Conservation (phyloP, 2,888 invertebrate species). For the Folsomia candida region DNA sequence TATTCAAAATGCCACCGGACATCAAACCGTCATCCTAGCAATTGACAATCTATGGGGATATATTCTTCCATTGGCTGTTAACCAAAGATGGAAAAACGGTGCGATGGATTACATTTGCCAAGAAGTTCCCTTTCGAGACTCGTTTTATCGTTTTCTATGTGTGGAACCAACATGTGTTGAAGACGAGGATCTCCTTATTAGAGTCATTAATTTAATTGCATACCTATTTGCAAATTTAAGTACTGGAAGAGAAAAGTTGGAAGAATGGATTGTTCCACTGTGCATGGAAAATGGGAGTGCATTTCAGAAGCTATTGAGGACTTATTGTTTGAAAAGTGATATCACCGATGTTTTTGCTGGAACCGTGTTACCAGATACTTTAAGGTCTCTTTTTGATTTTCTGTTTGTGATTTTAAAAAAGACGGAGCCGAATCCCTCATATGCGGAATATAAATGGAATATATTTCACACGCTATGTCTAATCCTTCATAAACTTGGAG, state of each 20-base stretch:
- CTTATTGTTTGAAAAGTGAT: constrained; percentile 20
- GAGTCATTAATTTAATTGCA: constrained; percentile 54
- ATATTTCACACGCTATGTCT: constrained; percentile 32
- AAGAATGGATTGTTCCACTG: constrained; percentile 43
- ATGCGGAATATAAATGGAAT: constrained; percentile 27
- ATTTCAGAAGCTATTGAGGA: constrained; percentile 28
- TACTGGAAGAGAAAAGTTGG: constrained; percentile 16
- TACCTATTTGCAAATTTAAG: constrained; percentile 34
- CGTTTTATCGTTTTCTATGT: constrained; percentile 63
- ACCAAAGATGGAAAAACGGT: constrained; percentile 54
- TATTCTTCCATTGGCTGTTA: constrained; percentile 56
- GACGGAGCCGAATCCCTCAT: neutral
- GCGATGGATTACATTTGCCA: constrained; percentile 38
- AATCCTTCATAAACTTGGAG: constrained; percentile 32
- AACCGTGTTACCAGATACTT: constrained; percentile 35
- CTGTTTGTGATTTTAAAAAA: constrained; percentile 32
- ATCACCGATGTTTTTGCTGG: constrained; percentile 27
- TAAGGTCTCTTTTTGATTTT: constrained; percentile 40
- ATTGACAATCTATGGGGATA: constrained; percentile 55
- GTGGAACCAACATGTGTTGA: constrained; percentile 66
- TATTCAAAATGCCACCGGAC: constrained; percentile 66
- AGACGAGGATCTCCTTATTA: constrained; percentile 62
- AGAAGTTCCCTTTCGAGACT: constrained; percentile 62
- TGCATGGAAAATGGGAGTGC: constrained; percentile 41
- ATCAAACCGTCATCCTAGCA: constrained; percentile 61